Conservation (phyloP, 2,113 vertebrate species). For the Picathartes gymnocephalus region DNA sequence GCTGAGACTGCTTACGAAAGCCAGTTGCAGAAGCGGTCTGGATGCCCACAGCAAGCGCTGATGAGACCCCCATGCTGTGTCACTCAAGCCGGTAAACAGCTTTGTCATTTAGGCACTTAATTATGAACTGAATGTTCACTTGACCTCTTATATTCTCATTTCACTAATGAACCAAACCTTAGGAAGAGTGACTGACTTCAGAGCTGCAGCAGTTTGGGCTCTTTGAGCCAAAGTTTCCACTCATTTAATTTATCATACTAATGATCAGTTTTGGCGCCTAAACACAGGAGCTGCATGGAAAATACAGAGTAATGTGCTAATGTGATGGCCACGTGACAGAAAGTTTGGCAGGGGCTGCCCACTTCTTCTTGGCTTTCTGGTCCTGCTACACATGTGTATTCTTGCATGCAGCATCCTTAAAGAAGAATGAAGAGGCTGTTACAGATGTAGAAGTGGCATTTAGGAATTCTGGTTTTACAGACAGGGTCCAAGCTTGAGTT, state of each 20-base stretch:
- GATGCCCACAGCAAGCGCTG: background rate
- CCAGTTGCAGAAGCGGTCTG: background rate
- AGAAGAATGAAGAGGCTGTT: background rate
- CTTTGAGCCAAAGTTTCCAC: background rate
- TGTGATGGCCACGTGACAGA: background rate
- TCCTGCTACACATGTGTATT: background rate
- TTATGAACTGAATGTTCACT: background rate
- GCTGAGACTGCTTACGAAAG: background rate
- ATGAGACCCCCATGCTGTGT: background rate
- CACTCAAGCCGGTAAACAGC: background rate
- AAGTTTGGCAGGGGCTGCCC: background rate
- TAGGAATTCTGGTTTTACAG: background rate
- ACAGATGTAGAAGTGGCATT: background rate
- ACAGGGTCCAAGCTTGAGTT: background rate
- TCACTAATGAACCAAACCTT: conserved; percentile 31
- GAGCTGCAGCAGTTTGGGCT: background rate
- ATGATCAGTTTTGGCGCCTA: conserved; percentile 10
- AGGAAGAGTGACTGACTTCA: background rate
- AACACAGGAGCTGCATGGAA: background rate
- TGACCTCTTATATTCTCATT: conserved; percentile 15
- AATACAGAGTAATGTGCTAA: background rate
- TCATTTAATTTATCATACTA: conserved; percentile 44
- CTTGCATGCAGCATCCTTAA: background rate
- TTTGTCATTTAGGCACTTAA: conserved; percentile 9
- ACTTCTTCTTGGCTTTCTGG: background rate